Evolutionary conservation across 2,888 invertebrate genomes (phyloP).

Genomic region (Campaea margaritaria): DNA sequence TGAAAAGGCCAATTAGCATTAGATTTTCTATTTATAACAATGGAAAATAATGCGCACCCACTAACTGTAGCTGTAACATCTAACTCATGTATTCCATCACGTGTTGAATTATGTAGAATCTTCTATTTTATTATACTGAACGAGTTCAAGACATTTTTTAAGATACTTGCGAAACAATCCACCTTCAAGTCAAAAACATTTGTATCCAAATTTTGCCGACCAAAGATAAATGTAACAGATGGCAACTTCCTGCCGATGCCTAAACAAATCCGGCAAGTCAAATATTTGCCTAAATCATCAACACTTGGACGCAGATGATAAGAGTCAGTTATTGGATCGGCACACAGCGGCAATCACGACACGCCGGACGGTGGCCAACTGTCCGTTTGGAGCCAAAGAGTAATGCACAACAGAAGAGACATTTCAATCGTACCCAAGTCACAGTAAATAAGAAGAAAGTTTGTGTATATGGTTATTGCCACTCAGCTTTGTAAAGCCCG

Average conservation of each 20-base stretch:
- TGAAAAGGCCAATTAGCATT: too few relatives aligned
- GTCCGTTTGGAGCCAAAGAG: constrained; percentile 5
- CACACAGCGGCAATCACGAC: constrained; percentile 58
- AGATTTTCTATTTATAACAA: too few relatives aligned
- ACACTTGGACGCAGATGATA: constrained; percentile 53
- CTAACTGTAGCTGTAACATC: too few relatives aligned
- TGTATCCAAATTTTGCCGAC: constrained; percentile 4
- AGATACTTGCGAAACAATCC: constrained; percentile 3
- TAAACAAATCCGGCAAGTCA: constrained; percentile 41
- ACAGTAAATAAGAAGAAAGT: not conserved
- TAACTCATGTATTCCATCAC: too few relatives aligned
- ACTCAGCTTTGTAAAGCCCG: not conserved
- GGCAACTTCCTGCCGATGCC: constrained; percentile 29
- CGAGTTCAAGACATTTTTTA: too few relatives aligned
- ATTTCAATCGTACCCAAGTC: not conserved
- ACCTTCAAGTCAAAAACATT: constrained; percentile 17
- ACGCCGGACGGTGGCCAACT: constrained; percentile 25
- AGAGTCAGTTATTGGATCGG: constrained; percentile 59
- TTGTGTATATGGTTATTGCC: too few relatives aligned
- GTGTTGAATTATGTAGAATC: too few relatives aligned
- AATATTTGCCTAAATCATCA: constrained; percentile 45
- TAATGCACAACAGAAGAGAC: constrained; percentile 6
- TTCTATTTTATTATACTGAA: too few relatives aligned
- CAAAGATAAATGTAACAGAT: constrained; percentile 28
- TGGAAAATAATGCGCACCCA: too few relatives aligned